phyloP scores from a whole-genome alignment of 2,888 invertebrate genomes.

The Dryococelus australis region DNA sequence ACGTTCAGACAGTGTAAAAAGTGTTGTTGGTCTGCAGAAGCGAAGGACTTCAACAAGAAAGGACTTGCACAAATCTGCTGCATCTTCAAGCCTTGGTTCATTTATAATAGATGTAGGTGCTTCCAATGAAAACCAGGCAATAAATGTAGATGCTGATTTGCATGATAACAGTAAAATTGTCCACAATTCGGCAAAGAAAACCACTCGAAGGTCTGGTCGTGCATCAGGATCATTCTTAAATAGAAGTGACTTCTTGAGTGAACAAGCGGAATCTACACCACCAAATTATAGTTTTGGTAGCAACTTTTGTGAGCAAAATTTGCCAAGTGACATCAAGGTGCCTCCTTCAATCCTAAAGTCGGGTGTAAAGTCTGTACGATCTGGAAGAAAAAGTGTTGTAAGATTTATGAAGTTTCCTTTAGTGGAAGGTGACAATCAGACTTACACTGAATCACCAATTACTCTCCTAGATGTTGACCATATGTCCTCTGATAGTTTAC shows the following conservation, averaged over 20 bases:
- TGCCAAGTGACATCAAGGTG: background rate
- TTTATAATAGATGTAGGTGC: background rate
- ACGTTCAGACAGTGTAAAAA: too few relatives aligned
- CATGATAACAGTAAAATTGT: too few relatives aligned
- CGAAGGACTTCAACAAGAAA: background rate
- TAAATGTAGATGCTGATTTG: background rate
- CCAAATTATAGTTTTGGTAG: background rate
- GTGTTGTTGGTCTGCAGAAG: background rate
- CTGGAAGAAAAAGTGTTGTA: background rate
- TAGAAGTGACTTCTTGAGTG: background rate
- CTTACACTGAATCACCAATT: background rate
- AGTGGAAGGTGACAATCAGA: background rate
- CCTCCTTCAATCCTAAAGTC: constrained; percentile 21
- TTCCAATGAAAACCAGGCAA: background rate
- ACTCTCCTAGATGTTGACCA: background rate
- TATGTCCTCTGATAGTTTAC: background rate
- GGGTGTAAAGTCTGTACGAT: background rate
- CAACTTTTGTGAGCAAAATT: background rate
- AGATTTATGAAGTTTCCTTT: background rate
- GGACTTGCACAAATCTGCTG: background rate
- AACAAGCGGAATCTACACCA: background rate
- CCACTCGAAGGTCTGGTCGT: too few relatives aligned
- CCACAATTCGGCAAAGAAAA: too few relatives aligned
- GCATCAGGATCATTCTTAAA: background rate
- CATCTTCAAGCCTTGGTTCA: background rate